These are phyloP conservation scores for Cromileptes altivelis DNA, from an alignment of 2,113 vertebrate species.

Conservation along the genomic window DNA sequence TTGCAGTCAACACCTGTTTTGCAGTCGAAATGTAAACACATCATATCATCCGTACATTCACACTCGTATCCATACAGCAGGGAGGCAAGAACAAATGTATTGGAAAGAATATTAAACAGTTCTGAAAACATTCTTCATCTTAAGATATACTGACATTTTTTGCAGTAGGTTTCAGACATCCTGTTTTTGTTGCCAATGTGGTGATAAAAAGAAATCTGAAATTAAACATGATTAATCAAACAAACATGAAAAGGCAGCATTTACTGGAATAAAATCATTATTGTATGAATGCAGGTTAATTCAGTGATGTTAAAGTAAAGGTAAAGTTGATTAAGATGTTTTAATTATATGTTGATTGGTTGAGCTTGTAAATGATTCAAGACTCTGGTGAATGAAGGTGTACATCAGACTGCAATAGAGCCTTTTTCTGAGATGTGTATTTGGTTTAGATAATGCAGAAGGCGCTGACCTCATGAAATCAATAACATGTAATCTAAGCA, in stretches of 20 bases:
- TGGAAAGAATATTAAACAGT: background rate
- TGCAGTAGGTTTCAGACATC: background rate
- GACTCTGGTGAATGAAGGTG: too few relatives aligned
- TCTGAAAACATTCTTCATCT: background rate
- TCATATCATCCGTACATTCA: background rate
- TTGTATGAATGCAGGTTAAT: background rate
- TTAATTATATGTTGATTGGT: background rate
- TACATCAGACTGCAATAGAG: too few relatives aligned
- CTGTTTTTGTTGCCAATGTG: background rate
- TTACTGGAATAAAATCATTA: background rate
- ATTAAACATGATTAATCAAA: background rate
- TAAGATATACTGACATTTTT: background rate
- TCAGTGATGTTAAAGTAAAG: background rate
- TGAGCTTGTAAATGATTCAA: background rate
- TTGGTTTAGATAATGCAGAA: too few relatives aligned
- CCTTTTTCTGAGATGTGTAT: too few relatives aligned
- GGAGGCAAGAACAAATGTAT: background rate
- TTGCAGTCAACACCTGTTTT: background rate
- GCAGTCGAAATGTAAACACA: background rate
- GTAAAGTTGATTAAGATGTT: too few relatives aligned
- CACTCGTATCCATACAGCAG: slow-evolving; percentile 3
- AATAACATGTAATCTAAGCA: background rate
- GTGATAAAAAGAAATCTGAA: background rate
- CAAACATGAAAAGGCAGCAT: background rate
- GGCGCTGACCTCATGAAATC: background rate